phyloP scores from a whole-genome alignment of 1,140 invertebrate genomes.

The Lamellibrachia luymesi region DNA sequence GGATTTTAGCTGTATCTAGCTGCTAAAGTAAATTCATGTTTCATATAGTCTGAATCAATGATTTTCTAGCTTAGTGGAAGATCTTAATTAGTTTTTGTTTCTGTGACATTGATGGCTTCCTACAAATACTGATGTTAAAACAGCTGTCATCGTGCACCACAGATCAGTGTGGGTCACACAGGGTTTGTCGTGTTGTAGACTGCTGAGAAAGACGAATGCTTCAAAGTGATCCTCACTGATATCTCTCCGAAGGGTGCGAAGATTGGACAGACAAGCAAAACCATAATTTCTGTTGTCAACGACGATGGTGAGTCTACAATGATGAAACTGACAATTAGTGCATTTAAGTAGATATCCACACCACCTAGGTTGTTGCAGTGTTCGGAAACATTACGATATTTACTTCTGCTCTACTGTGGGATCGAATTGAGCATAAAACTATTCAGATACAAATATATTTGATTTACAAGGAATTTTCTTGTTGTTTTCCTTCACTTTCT shows the following conservation, averaged over 20 bases:
- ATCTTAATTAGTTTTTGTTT: too few relatives aligned
- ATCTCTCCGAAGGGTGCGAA: conserved; percentile 60
- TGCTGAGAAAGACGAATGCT: conserved; percentile 69
- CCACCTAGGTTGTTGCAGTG: background rate
- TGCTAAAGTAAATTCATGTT: too few relatives aligned
- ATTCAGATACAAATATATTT: too few relatives aligned
- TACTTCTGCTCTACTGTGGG: background rate
- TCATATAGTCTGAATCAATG: too few relatives aligned
- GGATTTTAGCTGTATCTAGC: too few relatives aligned
- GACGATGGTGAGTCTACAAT: conserved; percentile 62
- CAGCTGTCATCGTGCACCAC: too few relatives aligned
- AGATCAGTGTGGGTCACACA: too few relatives aligned
- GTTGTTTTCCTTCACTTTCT: background rate
- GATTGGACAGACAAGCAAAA: conserved; percentile 62
- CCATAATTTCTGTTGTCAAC: conserved; percentile 69
- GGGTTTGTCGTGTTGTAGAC: conserved; percentile 41
- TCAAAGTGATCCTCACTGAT: conserved; percentile 65
- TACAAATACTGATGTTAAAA: too few relatives aligned
- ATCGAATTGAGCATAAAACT: too few relatives aligned
- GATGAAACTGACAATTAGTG: background rate
- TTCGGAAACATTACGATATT: background rate
- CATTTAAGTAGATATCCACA: background rate
- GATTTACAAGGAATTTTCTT: too few relatives aligned
- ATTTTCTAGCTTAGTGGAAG: too few relatives aligned
- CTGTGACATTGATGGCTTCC: too few relatives aligned